Percentiles rank a stretch among this genome's conserved stretches.
phyloP scores from a whole-genome alignment of 2,113 vertebrate species.

The Condylura cristata region DNA sequence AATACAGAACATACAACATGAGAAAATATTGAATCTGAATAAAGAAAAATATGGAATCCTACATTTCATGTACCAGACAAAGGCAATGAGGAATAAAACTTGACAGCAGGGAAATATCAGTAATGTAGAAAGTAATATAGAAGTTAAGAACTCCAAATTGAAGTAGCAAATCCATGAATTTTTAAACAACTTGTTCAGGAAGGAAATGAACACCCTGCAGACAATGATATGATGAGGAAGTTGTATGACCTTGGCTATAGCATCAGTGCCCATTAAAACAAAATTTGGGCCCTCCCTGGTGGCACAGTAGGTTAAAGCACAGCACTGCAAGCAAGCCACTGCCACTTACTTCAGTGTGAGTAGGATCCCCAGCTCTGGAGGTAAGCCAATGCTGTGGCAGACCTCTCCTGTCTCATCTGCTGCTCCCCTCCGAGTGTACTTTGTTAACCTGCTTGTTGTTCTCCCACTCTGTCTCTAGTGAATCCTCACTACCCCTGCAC shows the following conservation, averaged over 20 bases:
- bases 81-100: constrained; percentile 15
- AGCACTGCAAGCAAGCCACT: too few species aligned
- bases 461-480: too few species aligned
- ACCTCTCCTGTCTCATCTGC: too few species aligned
- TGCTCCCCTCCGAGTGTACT: too few species aligned
- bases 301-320: too few species aligned
- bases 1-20: not conserved
- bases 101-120: not conserved
- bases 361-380: too few species aligned
- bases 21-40: not conserved
- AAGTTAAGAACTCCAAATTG: not conserved
- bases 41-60: not conserved
- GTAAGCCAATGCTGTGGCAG: too few species aligned
- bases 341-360: too few species aligned
- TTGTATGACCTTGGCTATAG: not conserved
- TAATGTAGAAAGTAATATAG: too few species aligned
- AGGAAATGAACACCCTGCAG: not conserved
- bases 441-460: too few species aligned
- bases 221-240: not conserved
- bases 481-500: too few species aligned
- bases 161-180: not conserved
- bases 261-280: not conserved
- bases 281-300: too few species aligned
- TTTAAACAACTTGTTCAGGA: not conserved
- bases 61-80: not conserved